Evolutionary conservation across 2,113 vertebrate species (phyloP).

Genomic region (Osmerus mordax): DNA sequence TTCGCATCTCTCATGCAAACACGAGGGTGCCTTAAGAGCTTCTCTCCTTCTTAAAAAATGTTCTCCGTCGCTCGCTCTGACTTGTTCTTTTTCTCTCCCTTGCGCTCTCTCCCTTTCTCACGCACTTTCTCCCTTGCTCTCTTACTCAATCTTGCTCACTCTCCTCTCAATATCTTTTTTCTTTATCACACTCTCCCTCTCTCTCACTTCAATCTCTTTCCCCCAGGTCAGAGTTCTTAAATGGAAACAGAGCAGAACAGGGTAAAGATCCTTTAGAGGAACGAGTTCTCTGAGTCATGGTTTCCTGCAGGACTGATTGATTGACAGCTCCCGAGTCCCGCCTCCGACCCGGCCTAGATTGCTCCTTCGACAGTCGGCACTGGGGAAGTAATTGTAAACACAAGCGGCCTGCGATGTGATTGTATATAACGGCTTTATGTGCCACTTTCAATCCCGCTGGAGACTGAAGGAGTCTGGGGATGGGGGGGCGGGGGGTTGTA

Average conservation of each 20-base stretch:
- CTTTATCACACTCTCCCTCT: background rate
- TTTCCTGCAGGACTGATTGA: background rate
- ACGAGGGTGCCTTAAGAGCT: conserved; percentile 36
- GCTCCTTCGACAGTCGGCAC: conserved; percentile 17
- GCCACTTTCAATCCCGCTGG: conserved; percentile 31
- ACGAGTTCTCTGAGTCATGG: background rate
- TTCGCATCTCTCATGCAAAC: conserved; percentile 41
- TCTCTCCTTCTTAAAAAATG: background rate
- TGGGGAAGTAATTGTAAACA: conserved; percentile 21
- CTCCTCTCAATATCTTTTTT: background rate
- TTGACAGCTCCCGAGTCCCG: conserved; percentile 3
- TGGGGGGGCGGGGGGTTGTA: conserved; percentile 12
- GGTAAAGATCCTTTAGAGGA: background rate
- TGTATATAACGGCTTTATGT: conserved; percentile 38
- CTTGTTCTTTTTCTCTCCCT: no score
- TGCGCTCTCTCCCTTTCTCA: background rate
- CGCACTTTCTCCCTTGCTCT: conserved; percentile 19
- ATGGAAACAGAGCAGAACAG: background rate
- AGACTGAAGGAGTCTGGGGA: background rate
- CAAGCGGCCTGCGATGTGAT: conserved; percentile 19
- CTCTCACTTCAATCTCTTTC: conserved; percentile 2
- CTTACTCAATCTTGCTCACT: conserved; percentile 13
- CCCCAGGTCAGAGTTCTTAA: background rate
- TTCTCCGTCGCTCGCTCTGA: no score
- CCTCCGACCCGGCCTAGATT: conserved; percentile 5